Percentiles rank a stretch among this genome's conserved stretches.
phyloP scores from a whole-genome alignment of 2,888 invertebrate genomes.

The Smittia aterrima region DNA sequence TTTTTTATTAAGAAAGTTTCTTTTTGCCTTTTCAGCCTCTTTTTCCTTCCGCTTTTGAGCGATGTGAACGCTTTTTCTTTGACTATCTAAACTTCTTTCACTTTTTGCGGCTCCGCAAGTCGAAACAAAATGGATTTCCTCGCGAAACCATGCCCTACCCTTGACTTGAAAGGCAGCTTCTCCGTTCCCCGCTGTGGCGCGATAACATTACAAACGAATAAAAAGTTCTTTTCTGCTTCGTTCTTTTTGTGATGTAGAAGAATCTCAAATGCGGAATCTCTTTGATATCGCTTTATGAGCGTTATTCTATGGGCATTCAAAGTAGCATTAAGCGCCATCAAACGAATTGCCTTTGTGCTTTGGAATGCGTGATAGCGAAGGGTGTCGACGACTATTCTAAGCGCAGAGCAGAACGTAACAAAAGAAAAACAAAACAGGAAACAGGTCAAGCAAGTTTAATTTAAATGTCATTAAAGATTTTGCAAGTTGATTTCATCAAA shows the following conservation, averaged over 20 bases:
- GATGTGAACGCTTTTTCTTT: neutral
- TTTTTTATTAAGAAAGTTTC: constrained; percentile 37
- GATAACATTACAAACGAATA: constrained; percentile 26
- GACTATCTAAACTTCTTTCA: neutral
- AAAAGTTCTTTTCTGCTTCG: neutral
- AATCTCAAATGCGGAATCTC: constrained; percentile 4
- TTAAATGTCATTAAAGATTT: no score
- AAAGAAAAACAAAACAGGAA: no score
- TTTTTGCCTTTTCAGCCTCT: neutral
- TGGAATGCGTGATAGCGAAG: neutral
- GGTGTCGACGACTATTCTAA: no score
- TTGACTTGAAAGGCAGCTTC: constrained; percentile 12
- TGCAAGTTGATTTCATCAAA: no score
- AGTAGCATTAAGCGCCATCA: constrained; percentile 3
- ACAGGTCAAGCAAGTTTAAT: no score
- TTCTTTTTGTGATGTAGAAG: neutral
- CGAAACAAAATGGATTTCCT: neutral
- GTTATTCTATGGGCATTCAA: neutral
- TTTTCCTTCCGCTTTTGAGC: neutral
- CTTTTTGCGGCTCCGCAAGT: neutral
- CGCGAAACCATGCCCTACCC: constrained; percentile 4
- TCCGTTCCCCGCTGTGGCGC: constrained; percentile 22
- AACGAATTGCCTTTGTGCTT: constrained; percentile 18
- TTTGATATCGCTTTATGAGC: neutral
- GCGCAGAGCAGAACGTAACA: no score